Conservation (phyloP, 2,797 vertebrate species). For the Poeciliopsis paucimaculata region DNA sequence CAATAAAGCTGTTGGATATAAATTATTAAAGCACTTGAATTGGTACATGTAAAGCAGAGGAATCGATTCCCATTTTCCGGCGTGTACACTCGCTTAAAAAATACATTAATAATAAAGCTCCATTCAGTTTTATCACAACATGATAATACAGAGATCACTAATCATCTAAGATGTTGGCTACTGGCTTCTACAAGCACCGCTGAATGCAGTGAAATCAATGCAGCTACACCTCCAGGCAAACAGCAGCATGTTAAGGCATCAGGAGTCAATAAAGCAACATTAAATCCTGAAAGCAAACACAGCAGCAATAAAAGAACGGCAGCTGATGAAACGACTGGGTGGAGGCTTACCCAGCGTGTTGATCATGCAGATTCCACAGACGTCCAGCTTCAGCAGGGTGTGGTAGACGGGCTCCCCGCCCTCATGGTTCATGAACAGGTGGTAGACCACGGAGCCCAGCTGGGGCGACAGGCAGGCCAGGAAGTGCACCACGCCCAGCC, state of each 20-base stretch:
- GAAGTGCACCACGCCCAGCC: conserved; percentile 91
- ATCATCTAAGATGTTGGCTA: conserved; percentile 37
- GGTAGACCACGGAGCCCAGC: conserved; percentile 91
- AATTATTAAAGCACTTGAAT: conserved; percentile 7
- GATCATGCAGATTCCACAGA: conserved; percentile 94
- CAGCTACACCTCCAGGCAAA: conserved; percentile 37
- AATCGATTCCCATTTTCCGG: background rate
- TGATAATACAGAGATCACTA: conserved; percentile 29
- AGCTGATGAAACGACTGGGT: background rate
- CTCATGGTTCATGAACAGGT: conserved; percentile 96
- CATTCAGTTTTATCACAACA: conserved; percentile 21
- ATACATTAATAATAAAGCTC: conserved; percentile 16
- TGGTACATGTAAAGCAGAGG: background rate
- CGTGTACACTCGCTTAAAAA: conserved; percentile 2
- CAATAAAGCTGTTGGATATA: background rate
- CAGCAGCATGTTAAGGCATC: conserved; percentile 38
- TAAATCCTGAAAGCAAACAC: conserved; percentile 32
- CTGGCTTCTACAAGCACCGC: conserved; percentile 15
- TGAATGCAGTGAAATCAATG: conserved; percentile 49
- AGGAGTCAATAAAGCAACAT: conserved; percentile 39
- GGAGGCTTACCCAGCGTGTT: conserved; percentile 87
- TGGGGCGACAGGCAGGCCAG: conserved; percentile 91
- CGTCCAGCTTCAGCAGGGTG: conserved; percentile 91
- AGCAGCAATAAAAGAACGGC: conserved; percentile 19
- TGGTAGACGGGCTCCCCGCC: conserved; percentile 90